Evolutionary conservation across 2,797 vertebrate genomes (phyloP), one percentile per base, ranked within the genome.

Genomic region (Valencia hispanica): DNA sequence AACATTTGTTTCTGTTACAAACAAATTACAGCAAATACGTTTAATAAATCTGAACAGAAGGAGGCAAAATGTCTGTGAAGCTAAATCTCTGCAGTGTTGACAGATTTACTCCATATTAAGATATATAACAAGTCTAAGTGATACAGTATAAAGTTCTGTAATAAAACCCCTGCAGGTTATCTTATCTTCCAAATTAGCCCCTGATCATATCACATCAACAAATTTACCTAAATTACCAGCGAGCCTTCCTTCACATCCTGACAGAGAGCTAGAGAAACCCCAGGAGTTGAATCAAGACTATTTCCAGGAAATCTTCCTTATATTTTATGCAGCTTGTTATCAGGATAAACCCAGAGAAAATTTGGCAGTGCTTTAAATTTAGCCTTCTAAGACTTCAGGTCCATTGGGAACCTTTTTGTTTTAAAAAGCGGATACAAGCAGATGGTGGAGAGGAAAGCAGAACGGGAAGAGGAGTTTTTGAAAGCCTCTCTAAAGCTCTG

Each of bases 401-500:
- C 80, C 20, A 0, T 48, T 15, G 81, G 86, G 88, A 83, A 18
- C 32, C 34, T 81, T 70, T 74, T 75, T 82, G 74, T 77, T 74
- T 2, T 77, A 72, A 61, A 57, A 75, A n/a, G 79, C 59, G 20
- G 74, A 39, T 84, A 86, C 91, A 84, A 91, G 88, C 87, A 90
- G 84, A 85, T 82, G 89, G 87, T 78, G 39, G 61, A 59, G 86
- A 77, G 85, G 75, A 81, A 74, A 75, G 79, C 75, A 65, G 77
- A 83, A 55, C 65, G 34, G 65, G 66, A 68, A 70, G 74, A 79
- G 68, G 72, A 87, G 61, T 79, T 69, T 72, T 47, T 18, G 18
- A 83, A 81, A 84, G 77, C 30, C 66, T 41, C 45, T 78, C 77
- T 84, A 15, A 76, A 75, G 59, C 45, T 4, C 10, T 0, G 32